Evolutionary conservation across 2,888 invertebrate species (phyloP), one percentile per base, ranked within the genome.

Genomic region (Artemia sinica): DNA sequence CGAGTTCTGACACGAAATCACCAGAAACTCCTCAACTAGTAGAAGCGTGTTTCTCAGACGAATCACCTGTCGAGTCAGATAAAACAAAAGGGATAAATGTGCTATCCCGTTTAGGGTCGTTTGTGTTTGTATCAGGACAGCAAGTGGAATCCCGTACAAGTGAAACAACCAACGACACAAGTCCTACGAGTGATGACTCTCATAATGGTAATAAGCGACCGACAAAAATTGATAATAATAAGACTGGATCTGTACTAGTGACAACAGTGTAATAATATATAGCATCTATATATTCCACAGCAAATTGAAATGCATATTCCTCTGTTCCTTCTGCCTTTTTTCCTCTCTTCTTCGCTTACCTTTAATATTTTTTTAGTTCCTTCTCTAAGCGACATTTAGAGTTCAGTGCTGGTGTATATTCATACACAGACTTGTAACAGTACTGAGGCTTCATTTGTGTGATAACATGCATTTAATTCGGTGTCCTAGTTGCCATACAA

Each of bases 191-290:
- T 58, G 63, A 58, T 28, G 63, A 58, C 10, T 58, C 63, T 28
- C 63, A 58, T 58, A 58, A 58, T 58, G 63, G 63, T n/a, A 58
- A 58, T 58, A 58, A 58, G 63, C 63, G 63, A 58, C 63, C 63
- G 14, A 58, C n/a, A 28, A 58, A 58, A 28, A 58, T 58, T 28
- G 63, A 58, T 58, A 41, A 41, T 41, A 58, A 58, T 58, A 58
- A 58, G 28, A 58, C 63, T 9, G 63, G 63, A 28, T 58, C 63
- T 28, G 63, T 58, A n/a, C 10, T 58, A n/a, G 63, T 58, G 63
- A 58, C 63, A 28, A 58, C 63, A 58, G 63, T 58, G 28, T 58
- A 58, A 7, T n/a, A 11, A 58, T 28, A 8, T 58, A 18, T 58
- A 41, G 41, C 6, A 41, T 41, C 6, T 41, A 41, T 41, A 41